Evolutionary conservation across 1,140 invertebrate species (phyloP).

Genomic region (Macrosteles quadrilineatus): DNA sequence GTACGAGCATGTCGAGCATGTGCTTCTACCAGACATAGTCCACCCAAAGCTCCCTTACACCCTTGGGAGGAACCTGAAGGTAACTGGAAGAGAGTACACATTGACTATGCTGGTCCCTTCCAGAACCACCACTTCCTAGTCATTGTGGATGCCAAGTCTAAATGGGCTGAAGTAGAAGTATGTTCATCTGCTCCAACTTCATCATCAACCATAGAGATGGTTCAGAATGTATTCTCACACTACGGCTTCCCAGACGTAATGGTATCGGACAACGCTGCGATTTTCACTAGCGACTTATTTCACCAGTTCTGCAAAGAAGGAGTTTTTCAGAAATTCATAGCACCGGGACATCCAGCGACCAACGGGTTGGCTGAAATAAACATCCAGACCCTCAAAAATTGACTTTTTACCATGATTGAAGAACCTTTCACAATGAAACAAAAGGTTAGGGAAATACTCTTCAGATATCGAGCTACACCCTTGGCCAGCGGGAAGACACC

Average conservation of each 20-base stretch:
- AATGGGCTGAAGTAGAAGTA: constrained; percentile 38
- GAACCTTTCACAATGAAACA: neutral
- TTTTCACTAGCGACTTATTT: constrained; percentile 41
- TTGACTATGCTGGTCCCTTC: constrained; percentile 46
- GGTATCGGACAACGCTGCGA: constrained; percentile 36
- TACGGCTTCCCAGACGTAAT: constrained; percentile 34
- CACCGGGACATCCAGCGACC: constrained; percentile 43
- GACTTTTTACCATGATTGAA: neutral
- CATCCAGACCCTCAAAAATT: constrained; percentile 47
- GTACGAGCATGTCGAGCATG: constrained; percentile 41
- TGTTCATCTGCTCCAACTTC: neutral
- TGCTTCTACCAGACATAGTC: constrained; percentile 36
- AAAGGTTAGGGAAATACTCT: constrained; percentile 15
- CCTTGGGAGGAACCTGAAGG: constrained; percentile 42
- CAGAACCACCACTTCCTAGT: constrained; percentile 48
- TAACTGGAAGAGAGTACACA: constrained; percentile 45
- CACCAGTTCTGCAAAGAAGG: constrained; percentile 40
- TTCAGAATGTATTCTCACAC: constrained; percentile 1
- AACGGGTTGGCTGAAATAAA: constrained; percentile 46
- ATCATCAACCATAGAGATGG: constrained; percentile 8
- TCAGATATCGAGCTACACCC: constrained; percentile 18
- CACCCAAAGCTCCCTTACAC: constrained; percentile 38
- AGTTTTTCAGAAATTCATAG: constrained; percentile 43
- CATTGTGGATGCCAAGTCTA: constrained; percentile 49
- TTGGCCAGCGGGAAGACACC: neutral